A percentile compares a stretch with the other conserved stretches of the same genome.
Conservation (phyloP, 1,140 invertebrate species). For the Ceratina calcarata region DNA sequence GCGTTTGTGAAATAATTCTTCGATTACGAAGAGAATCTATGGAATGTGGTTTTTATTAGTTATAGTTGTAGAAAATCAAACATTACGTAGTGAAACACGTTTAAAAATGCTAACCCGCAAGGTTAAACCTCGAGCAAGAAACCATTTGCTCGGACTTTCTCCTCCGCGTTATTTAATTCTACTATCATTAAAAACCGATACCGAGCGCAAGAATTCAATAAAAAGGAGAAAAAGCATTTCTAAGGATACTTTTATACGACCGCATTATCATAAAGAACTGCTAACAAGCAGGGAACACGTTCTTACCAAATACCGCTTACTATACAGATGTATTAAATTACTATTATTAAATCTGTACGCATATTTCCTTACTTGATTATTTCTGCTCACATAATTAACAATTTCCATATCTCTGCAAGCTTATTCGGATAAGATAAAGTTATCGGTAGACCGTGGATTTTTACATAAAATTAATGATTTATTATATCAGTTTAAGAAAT, state of each 20-base stretch:
- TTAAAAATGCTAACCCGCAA: conserved; percentile 4
- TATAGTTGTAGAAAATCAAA: background rate
- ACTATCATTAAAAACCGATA: background rate
- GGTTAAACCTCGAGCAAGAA: background rate
- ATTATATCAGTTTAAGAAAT: too few species aligned
- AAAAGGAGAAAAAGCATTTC: background rate
- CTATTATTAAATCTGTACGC: too few species aligned
- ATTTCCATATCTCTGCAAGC: too few species aligned
- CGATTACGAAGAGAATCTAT: too few species aligned
- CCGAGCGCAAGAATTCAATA: background rate
- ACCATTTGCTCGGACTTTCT: background rate
- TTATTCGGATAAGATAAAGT: too few species aligned
- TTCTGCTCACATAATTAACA: too few species aligned
- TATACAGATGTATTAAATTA: too few species aligned
- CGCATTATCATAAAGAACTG: background rate
- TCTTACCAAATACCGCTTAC: too few species aligned
- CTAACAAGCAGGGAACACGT: background rate
- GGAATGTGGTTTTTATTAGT: background rate
- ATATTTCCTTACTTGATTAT: too few species aligned
- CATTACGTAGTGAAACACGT: background rate
- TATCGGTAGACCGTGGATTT: too few species aligned
- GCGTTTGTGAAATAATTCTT: too few species aligned
- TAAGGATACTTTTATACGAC: background rate
- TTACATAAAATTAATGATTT: too few species aligned
- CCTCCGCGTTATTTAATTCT: background rate